Conservation (phyloP, 2,888 invertebrate genomes). For the Hirtodrosophila cameraria region DNA sequence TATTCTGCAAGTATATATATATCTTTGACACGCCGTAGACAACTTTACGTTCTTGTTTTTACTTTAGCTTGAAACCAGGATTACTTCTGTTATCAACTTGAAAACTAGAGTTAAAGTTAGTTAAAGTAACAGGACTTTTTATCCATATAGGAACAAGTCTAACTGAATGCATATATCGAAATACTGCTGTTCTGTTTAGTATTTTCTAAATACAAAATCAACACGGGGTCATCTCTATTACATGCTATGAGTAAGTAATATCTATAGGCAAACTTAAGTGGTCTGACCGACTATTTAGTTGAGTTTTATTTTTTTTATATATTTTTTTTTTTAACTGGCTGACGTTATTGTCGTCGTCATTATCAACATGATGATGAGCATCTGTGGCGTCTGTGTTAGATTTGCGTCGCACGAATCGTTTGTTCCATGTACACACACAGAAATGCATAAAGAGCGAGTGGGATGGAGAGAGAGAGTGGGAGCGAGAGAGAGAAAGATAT, state of each 20-base stretch:
- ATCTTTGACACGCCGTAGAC: too few relatives aligned
- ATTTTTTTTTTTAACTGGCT: slow-evolving; percentile 36
- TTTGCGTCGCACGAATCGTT: slow-evolving; percentile 72
- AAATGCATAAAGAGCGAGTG: slow-evolving; percentile 28
- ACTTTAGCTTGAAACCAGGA: too few relatives aligned
- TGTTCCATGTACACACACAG: slow-evolving; percentile 46
- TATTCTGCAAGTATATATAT: too few relatives aligned
- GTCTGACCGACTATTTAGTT: slow-evolving; percentile 56
- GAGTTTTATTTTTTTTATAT: slow-evolving; percentile 16
- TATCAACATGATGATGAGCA: slow-evolving; percentile 34
- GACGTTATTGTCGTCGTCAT: slow-evolving; percentile 34
- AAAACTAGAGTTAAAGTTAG: too few relatives aligned
- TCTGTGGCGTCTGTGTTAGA: slow-evolving; percentile 55
- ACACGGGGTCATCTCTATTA: too few relatives aligned
- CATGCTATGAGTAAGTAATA: slow-evolving; percentile 2
- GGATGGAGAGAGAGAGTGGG: background rate
- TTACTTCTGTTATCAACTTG: too few relatives aligned
- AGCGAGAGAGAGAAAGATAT: slow-evolving; percentile 20
- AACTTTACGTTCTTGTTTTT: too few relatives aligned
- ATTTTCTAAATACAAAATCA: too few relatives aligned
- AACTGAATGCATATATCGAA: too few relatives aligned
- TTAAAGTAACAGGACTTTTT: too few relatives aligned
- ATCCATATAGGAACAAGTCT: too few relatives aligned
- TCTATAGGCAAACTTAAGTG: slow-evolving; percentile 32
- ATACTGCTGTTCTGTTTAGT: background rate